Percentiles rank a stretch among this genome's conserved stretches.
Evolutionary conservation across 2,888 invertebrate species (phyloP).

Genomic region (Tolmerus cingulatus): DNA sequence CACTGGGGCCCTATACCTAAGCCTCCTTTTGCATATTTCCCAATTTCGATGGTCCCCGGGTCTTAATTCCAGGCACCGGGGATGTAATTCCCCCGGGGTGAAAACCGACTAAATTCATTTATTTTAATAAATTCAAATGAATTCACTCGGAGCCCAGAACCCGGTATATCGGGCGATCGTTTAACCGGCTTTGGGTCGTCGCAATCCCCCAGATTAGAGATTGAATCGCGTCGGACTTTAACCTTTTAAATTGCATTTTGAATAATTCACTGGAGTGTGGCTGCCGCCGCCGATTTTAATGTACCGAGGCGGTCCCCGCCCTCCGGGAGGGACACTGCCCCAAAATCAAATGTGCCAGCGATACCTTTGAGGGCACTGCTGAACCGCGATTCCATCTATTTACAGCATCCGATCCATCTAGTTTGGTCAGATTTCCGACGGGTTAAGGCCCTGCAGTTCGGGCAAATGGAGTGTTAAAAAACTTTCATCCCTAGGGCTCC

Average conservation of each 20-base stretch:
- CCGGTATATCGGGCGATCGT: slow-evolving; percentile 5
- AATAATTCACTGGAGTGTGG: slow-evolving; percentile 1
- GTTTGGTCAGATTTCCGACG: background rate
- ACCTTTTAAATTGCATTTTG: slow-evolving; percentile 37
- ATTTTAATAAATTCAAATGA: slow-evolving; percentile 41
- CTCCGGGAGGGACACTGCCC: background rate
- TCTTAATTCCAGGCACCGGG: background rate
- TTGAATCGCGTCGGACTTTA: slow-evolving; percentile 18
- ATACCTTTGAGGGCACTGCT: background rate
- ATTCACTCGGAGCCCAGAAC: background rate
- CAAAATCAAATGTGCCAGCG: background rate
- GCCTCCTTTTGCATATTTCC: slow-evolving; percentile 18
- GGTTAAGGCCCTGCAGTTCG: background rate
- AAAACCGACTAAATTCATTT: slow-evolving; percentile 18
- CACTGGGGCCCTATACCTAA: background rate
- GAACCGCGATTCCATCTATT: background rate
- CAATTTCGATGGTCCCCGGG: background rate
- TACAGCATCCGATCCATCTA: background rate
- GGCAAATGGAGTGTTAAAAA: background rate
- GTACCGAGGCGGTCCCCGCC: background rate
- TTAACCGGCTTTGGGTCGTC: slow-evolving; percentile 11
- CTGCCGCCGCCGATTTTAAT: background rate
- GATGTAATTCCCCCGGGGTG: background rate
- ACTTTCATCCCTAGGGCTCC: background rate
- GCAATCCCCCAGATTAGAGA: slow-evolving; percentile 32